These are phyloP conservation scores for Mercenaria mercenaria DNA, from an alignment of 1,140 invertebrate genomes.

Conservation along the genomic window DNA sequence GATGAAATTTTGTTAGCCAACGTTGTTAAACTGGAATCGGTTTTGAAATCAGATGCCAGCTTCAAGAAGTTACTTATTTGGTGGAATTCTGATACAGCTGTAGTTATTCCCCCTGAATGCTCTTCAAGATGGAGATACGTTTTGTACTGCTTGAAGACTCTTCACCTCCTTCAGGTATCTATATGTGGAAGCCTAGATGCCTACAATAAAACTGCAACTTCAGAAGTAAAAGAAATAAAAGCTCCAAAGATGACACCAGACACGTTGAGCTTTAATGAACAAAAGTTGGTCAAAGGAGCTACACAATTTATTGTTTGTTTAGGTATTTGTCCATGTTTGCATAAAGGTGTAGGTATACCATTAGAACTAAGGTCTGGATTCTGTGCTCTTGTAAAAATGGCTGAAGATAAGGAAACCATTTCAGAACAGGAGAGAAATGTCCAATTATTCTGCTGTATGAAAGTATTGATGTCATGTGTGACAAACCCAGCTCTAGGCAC, in stretches of 20 bases:
- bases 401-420: background rate
- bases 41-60: background rate
- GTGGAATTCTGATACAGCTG: slow-evolving; percentile 26
- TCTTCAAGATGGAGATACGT: slow-evolving; percentile 39
- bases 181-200: background rate
- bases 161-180: slow-evolving; percentile 38
- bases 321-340: slow-evolving; percentile 89
- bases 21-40: background rate
- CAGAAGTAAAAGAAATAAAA: background rate
- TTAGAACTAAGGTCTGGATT: slow-evolving; percentile 78
- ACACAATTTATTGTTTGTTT: slow-evolving; percentile 89
- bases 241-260: slow-evolving; percentile 66
- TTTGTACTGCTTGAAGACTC: slow-evolving; percentile 49
- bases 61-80: background rate
- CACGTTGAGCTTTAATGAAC: slow-evolving; percentile 84
- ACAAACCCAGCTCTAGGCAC: slow-evolving; percentile 84
- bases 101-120: background rate
- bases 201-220: background rate
- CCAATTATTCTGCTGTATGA: slow-evolving; percentile 63
- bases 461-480: slow-evolving; percentile 83
- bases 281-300: slow-evolving; percentile 81
- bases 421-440: background rate
- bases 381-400: slow-evolving; percentile 46
- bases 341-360: slow-evolving; percentile 89
- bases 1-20: slow-evolving; percentile 5